Conservation (phyloP, 2,888 invertebrate species). For the Ichneumoninae sp. region DNA sequence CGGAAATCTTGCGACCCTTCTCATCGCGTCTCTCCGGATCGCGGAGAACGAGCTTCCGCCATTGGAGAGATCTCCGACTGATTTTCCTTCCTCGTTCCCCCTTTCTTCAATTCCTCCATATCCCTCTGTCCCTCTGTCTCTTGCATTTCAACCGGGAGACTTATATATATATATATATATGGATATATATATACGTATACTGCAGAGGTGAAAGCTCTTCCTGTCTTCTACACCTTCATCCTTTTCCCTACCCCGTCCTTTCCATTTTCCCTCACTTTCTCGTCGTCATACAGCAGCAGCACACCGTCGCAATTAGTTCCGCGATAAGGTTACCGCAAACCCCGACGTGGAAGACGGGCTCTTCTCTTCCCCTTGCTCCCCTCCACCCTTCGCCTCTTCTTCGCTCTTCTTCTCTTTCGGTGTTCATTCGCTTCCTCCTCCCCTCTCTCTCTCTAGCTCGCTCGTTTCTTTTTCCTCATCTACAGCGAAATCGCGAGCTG, state of each 20-base stretch:
- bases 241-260: slow-evolving; percentile 44
- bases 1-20: slow-evolving; percentile 55
- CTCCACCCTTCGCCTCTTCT: slow-evolving; percentile 15
- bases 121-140: slow-evolving; percentile 22
- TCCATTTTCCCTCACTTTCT: slow-evolving; percentile 49
- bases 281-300: slow-evolving; percentile 28
- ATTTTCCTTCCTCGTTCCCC: slow-evolving; percentile 40
- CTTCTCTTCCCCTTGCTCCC: slow-evolving; percentile 45
- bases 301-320: slow-evolving; percentile 70
- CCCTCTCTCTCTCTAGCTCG: slow-evolving; percentile 11
- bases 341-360: slow-evolving; percentile 37
- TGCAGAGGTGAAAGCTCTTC: slow-evolving; percentile 54
- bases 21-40: slow-evolving; percentile 39
- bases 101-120: slow-evolving; percentile 31
- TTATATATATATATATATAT: background rate
- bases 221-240: slow-evolving; percentile 22
- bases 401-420: background rate
- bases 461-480: slow-evolving; percentile 59
- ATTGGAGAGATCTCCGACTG: slow-evolving; percentile 45
- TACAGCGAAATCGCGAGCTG: slow-evolving; percentile 47
- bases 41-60: slow-evolving; percentile 59
- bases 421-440: slow-evolving; percentile 27
- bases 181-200: too few species aligned
- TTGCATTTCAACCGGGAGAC: slow-evolving; percentile 44
- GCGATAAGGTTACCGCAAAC: slow-evolving; percentile 62